Conservation (phyloP, 2,888 invertebrate genomes). For the Agriopis aurantiaria region DNA sequence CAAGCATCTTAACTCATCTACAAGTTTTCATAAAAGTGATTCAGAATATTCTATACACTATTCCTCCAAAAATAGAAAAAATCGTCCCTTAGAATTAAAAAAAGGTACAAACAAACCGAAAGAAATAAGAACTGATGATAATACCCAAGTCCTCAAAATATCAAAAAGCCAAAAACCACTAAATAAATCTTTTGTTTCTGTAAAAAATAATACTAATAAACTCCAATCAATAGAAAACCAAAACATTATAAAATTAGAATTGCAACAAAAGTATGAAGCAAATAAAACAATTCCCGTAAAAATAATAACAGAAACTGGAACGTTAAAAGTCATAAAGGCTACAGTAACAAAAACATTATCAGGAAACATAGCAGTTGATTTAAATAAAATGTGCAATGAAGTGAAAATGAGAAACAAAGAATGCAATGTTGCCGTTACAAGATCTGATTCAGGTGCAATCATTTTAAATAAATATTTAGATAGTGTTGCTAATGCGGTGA, state of each 20-base stretch:
- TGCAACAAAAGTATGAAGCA: constrained; percentile 34
- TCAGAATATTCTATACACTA: constrained; percentile 57
- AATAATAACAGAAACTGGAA: constrained; percentile 47
- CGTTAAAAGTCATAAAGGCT: constrained; percentile 40
- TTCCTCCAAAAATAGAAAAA: constrained; percentile 32
- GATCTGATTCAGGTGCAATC: constrained; percentile 47
- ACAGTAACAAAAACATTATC: constrained; percentile 51
- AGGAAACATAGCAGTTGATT: constrained; percentile 52
- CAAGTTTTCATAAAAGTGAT: constrained; percentile 50
- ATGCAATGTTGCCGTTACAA: constrained; percentile 48
- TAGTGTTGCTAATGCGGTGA: constrained; percentile 48
- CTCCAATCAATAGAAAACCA: not conserved
- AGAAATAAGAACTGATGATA: not conserved
- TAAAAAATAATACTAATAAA: not conserved
- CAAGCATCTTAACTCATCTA: constrained; percentile 46
- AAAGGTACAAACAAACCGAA: constrained; percentile 29
- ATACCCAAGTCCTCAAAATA: constrained; percentile 4
- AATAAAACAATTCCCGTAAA: constrained; percentile 37
- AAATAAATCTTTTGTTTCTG: not conserved
- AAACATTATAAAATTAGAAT: constrained; percentile 21
- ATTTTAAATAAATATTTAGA: constrained; percentile 43
- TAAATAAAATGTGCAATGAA: constrained; percentile 45
- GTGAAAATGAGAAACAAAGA: constrained; percentile 42
- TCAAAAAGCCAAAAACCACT: not conserved
- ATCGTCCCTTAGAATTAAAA: constrained; percentile 49